phyloP scores from a whole-genome alignment of 2,113 vertebrate genomes.

The Martes martes region DNA sequence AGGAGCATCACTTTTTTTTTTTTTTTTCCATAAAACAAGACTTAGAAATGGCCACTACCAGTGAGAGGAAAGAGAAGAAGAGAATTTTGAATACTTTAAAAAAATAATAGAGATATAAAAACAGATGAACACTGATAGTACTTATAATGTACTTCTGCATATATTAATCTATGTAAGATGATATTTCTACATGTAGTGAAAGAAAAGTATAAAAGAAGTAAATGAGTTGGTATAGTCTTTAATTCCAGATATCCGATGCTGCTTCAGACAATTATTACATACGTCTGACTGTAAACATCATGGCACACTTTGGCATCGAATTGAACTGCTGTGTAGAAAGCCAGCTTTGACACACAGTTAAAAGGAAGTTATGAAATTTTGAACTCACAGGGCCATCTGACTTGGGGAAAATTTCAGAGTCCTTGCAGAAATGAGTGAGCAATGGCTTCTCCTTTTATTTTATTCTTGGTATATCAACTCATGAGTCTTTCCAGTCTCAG shows the following conservation, averaged over 20 bases:
- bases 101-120: background rate
- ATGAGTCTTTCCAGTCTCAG: background rate
- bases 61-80: background rate
- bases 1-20: background rate
- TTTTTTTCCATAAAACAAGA: background rate
- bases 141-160: background rate
- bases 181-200: background rate
- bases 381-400: background rate
- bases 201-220: background rate
- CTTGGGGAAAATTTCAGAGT: background rate
- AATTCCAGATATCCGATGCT: background rate
- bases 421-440: background rate
- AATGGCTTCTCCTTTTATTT: background rate
- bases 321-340: background rate
- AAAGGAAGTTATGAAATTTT: background rate
- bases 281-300: background rate
- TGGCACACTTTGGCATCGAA: background rate
- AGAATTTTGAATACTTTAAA: background rate
- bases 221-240: background rate
- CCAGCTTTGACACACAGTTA: background rate
- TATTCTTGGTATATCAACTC: background rate
- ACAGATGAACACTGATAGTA: fast-evolving
- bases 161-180: background rate
- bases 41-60: background rate
- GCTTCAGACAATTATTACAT: background rate